These are phyloP conservation scores for Meteorus cinctellus DNA, from an alignment of 2,888 invertebrate species.

Conservation along the genomic window DNA sequence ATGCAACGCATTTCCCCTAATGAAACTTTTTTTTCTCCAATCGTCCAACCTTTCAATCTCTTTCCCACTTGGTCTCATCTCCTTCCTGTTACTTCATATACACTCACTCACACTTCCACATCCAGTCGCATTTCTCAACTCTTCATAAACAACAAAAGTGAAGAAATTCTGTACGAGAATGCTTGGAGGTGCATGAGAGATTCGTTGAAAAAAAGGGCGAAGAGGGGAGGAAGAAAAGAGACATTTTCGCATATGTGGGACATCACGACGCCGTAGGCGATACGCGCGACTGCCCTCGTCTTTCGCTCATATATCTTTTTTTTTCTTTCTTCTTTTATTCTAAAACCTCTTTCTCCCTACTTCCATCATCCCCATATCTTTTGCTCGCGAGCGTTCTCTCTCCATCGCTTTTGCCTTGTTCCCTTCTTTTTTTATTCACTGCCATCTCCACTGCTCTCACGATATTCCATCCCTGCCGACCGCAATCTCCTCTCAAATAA, in stretches of 20 bases:
- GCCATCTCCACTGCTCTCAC: conserved; percentile 25
- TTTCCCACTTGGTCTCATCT: not conserved
- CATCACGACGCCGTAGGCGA: conserved; percentile 58
- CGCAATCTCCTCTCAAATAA: conserved; percentile 72
- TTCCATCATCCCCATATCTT: conserved; percentile 10
- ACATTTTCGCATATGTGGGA: conserved; percentile 57
- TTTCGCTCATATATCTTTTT: conserved; percentile 48
- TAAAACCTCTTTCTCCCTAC: conserved; percentile 15
- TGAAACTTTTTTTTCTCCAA: conserved; percentile 8
- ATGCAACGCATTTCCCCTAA: conserved; percentile 14
- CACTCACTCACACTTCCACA: not conserved
- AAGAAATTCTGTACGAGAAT: conserved; percentile 26
- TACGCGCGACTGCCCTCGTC: conserved; percentile 50
- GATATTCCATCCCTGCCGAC: conserved; percentile 56
- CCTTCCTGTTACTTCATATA: not conserved
- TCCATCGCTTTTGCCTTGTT: conserved; percentile 34
- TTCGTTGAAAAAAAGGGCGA: not conserved
- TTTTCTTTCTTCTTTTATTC: conserved; percentile 41
- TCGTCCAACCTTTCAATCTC: conserved; percentile 15
- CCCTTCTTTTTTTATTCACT: conserved; percentile 22
- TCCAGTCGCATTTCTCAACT: not conserved
- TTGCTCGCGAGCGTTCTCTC: conserved; percentile 9
- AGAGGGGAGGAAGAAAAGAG: not conserved
- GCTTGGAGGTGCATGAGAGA: conserved; percentile 37
- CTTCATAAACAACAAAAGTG: conserved; percentile 11